Conservation (phyloP, 92 coral and sea anemone species). For the Montipora capitata region DNA sequence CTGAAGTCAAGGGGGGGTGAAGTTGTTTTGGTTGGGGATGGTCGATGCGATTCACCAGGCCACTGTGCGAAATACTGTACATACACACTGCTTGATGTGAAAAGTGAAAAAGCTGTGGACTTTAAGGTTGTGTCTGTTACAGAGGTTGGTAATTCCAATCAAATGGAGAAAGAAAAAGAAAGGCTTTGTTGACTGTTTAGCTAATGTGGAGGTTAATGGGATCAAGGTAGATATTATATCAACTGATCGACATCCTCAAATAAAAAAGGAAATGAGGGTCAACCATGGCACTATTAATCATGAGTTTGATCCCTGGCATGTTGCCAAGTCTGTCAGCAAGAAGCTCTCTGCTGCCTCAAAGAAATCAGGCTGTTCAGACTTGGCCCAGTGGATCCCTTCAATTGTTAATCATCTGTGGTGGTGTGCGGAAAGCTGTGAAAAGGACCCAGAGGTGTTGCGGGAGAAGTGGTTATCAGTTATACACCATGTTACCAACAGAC, state of each 20-base stretch:
- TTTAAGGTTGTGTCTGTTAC: conserved; percentile 25
- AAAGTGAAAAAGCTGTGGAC: conserved; percentile 25
- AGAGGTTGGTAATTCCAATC: conserved; percentile 52
- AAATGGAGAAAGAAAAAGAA: conserved; percentile 56
- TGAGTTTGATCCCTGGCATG: conserved; percentile 58
- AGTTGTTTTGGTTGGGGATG: conserved; percentile 29
- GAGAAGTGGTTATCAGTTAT: conserved; percentile 23
- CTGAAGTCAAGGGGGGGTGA: conserved; percentile 10
- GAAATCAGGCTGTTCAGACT: conserved; percentile 9
- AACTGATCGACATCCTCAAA: conserved; percentile 53
- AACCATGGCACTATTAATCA: conserved; percentile 8
- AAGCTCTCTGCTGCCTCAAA: conserved; percentile 34
- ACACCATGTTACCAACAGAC: conserved; percentile 28
- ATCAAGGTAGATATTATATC: conserved; percentile 14
- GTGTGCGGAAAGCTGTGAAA: conserved; percentile 43
- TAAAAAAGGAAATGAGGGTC: conserved; percentile 46
- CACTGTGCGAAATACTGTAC: conserved; percentile 48
- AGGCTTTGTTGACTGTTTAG: background rate
- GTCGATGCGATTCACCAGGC: conserved; percentile 41
- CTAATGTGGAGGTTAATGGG: conserved; percentile 15
- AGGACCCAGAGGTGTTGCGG: conserved; percentile 10
- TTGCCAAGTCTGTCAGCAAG: conserved; percentile 33
- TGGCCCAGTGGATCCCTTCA: conserved; percentile 41
- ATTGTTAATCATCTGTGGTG: conserved; percentile 53
- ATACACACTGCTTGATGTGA: conserved; percentile 25